Conservation (phyloP, 1,140 invertebrate genomes). For the Atta cephalotes region DNA sequence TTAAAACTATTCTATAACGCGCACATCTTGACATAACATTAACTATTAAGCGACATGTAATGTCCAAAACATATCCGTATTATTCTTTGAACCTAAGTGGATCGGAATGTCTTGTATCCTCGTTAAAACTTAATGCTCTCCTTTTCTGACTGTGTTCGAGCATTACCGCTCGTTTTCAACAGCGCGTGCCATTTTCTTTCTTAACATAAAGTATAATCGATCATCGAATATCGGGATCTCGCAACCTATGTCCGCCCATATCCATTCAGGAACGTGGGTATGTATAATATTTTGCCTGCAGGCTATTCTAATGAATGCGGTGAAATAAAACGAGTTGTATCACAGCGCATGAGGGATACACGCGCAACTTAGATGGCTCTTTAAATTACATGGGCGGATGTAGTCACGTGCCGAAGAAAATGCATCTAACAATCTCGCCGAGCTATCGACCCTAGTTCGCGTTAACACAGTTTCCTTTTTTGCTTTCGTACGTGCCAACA, state of each 20-base stretch:
- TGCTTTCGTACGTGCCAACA: constrained; percentile 13
- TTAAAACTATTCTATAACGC: not conserved
- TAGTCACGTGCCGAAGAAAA: constrained; percentile 73
- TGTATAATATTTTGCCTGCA: constrained; percentile 65
- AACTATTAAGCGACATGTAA: not conserved
- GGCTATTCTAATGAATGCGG: constrained; percentile 73
- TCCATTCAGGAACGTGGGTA: constrained; percentile 51
- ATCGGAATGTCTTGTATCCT: not conserved
- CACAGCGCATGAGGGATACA: constrained; percentile 26
- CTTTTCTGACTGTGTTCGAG: constrained; percentile 30
- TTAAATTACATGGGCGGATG: constrained; percentile 71
- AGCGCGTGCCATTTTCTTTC: constrained; percentile 38
- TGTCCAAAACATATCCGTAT: constrained; percentile 14
- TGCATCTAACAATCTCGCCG: constrained; percentile 9
- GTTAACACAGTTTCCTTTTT: constrained; percentile 53
- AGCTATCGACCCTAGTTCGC: constrained; percentile 44
- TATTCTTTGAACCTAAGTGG: not conserved
- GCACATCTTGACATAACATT: not conserved
- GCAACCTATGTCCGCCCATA: constrained; percentile 56
- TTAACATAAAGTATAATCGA: constrained; percentile 37
- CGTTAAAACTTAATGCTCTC: constrained; percentile 4
- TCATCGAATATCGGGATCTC: constrained; percentile 54
- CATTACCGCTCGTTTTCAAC: constrained; percentile 10
- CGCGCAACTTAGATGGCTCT: constrained; percentile 68
- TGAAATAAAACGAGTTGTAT: constrained; percentile 57